Conservation (phyloP, 1,140 invertebrate species). For the Dermatophagoides farinae region DNA sequence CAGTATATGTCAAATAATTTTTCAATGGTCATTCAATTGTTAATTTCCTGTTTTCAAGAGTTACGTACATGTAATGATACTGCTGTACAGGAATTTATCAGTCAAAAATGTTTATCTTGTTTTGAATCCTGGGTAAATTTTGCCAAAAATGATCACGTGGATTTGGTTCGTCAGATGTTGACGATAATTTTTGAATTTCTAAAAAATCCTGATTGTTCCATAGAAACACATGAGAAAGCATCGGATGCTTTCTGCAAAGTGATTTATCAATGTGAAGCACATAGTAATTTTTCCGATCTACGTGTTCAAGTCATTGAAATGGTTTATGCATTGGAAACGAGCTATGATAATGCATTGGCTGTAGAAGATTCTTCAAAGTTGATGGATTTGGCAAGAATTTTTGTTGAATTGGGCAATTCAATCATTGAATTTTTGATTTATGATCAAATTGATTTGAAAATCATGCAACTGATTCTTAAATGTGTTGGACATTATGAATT, state of each 20-base stretch:
- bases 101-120: constrained; percentile 12
- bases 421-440: constrained; percentile 60
- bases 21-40: constrained; percentile 25
- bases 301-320: constrained; percentile 58
- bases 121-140: constrained; percentile 14
- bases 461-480: constrained; percentile 65
- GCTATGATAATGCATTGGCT: constrained; percentile 74
- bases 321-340: constrained; percentile 53
- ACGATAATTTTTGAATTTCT: constrained; percentile 8
- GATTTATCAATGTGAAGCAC: constrained; percentile 29
- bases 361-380: constrained; percentile 69
- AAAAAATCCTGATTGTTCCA: constrained; percentile 12
- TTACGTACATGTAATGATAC: not conserved
- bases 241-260: constrained; percentile 13
- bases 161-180: constrained; percentile 9
- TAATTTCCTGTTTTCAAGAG: constrained; percentile 7
- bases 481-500: constrained; percentile 94
- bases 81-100: constrained; percentile 9
- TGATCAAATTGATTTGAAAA: constrained; percentile 41
- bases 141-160: not conserved
- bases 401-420: constrained; percentile 79
- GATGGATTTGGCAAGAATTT: constrained; percentile 77
- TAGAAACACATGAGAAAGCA: constrained; percentile 14
- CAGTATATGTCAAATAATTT: constrained; percentile 40
- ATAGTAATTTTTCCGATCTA: constrained; percentile 42